Conservation (phyloP, 2,113 vertebrate species). For the Myocastor coypus region DNA sequence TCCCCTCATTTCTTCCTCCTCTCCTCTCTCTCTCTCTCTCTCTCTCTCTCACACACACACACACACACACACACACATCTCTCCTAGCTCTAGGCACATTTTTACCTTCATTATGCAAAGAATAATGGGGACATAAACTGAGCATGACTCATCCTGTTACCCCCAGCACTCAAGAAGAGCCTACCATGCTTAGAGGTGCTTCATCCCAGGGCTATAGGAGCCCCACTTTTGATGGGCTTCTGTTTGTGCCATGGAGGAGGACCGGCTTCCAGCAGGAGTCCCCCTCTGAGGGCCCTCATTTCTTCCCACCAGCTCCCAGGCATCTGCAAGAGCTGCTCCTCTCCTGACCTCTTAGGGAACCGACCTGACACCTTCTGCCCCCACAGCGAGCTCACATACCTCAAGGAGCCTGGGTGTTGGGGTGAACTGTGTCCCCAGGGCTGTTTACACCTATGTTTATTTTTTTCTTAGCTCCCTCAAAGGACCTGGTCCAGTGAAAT, state of each 20-base stretch:
- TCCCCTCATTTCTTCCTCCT: no score
- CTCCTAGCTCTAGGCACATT: not conserved
- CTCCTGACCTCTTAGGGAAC: not conserved
- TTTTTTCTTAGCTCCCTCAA: not conserved
- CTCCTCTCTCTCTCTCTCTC: no score
- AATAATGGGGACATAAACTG: not conserved
- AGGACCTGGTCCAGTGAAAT: not conserved
- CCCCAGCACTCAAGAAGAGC: not conserved
- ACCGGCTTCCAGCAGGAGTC: accelerated
- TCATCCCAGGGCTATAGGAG: not conserved
- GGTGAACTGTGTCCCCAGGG: accelerated
- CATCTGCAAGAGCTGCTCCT: accelerated
- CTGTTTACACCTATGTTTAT: not conserved
- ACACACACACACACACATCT: no score
- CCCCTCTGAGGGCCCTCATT: accelerated
- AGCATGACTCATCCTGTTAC: not conserved
- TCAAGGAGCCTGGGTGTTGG: not conserved
- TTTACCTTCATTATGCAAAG: not conserved
- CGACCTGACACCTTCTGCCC: accelerated
- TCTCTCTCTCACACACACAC: no score
- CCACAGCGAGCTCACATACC: accelerated
- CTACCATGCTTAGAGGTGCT: accelerated
- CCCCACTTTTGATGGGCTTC: accelerated
- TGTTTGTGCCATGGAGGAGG: accelerated
- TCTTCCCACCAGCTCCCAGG: not conserved